phyloP scores from a whole-genome alignment of 2,888 invertebrate species.

The Brachyopa scutellaris region DNA sequence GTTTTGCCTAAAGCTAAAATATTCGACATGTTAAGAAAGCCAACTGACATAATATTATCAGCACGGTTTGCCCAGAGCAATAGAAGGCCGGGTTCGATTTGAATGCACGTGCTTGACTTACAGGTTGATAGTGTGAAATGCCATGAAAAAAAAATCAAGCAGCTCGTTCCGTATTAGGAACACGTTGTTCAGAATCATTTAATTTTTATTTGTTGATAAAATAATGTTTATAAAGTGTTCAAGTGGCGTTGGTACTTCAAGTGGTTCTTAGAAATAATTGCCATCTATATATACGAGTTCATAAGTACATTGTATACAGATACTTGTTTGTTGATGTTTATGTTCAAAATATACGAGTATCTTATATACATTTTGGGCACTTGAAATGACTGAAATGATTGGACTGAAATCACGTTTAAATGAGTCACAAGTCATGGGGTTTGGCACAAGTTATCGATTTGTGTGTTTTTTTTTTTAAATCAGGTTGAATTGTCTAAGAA shows the following conservation, averaged over 20 bases:
- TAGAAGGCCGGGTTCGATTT: constrained; percentile 9
- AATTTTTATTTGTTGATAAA: constrained; percentile 3
- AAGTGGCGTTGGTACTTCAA: not conserved
- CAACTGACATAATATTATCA: constrained; percentile 44
- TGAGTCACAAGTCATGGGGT: no score
- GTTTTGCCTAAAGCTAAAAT: constrained; percentile 7
- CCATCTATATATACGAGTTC: no score
- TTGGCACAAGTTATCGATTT: no score
- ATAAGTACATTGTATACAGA: not conserved
- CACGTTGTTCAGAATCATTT: constrained; percentile 8
- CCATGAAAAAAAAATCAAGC: constrained; percentile 1
- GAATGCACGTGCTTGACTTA: constrained; percentile 29
- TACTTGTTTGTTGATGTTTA: no score
- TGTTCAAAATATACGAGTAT: no score
- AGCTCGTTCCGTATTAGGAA: constrained; percentile 3
- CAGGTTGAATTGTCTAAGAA: no score
- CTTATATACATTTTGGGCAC: no score
- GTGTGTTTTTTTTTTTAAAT: no score
- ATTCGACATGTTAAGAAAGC: constrained; percentile 40
- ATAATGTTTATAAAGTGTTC: not conserved
- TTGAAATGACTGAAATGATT: no score
- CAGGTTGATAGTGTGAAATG: constrained; percentile 15
- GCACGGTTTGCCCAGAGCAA: not conserved
- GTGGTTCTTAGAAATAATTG: not conserved
- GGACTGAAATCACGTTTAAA: no score